Evolutionary conservation across 2,888 invertebrate genomes (phyloP).

Genomic region (Lasius fuliginosus): DNA sequence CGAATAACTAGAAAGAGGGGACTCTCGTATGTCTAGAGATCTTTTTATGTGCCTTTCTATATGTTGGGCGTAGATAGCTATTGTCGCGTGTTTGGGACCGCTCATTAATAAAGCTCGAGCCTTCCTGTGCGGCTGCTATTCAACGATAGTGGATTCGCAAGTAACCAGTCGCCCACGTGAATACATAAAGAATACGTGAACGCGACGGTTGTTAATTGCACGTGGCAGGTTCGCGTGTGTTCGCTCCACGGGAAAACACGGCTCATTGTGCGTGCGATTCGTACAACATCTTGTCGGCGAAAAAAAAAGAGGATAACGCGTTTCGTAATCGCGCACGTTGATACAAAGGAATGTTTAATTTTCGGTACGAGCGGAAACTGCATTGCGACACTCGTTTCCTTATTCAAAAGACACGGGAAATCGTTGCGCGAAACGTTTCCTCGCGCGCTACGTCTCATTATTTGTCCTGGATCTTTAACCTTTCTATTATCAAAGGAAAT

Average conservation of each 20-base stretch:
- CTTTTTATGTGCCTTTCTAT: neutral
- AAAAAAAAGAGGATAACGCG: conserved; percentile 12
- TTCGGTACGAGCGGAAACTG: conserved; percentile 31
- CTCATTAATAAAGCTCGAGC: conserved; percentile 39
- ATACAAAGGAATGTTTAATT: conserved; percentile 39
- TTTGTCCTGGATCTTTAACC: neutral
- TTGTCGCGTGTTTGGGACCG: conserved; percentile 30
- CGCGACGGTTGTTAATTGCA: conserved; percentile 48
- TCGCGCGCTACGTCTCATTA: neutral
- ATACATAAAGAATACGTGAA: conserved; percentile 25
- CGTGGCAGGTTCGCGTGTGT: conserved; percentile 25
- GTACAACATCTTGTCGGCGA: neutral
- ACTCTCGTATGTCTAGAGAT: neutral
- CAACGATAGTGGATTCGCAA: conserved; percentile 31
- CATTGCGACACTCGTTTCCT: conserved; percentile 23
- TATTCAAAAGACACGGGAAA: neutral
- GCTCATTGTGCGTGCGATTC: conserved; percentile 37
- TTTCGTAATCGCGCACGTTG: conserved; percentile 34
- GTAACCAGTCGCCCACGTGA: conserved; percentile 24
- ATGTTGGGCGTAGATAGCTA: conserved; percentile 3
- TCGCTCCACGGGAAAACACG: conserved; percentile 35
- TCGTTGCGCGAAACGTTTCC: neutral
- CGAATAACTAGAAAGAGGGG: neutral
- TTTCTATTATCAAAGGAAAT: neutral
- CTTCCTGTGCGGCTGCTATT: conserved; percentile 38